Percentiles rank a stretch among this genome's conserved stretches.
These are phyloP conservation scores for Maconellicoccus hirsutus DNA, from an alignment of 1,140 invertebrate species.

Conservation along the genomic window DNA sequence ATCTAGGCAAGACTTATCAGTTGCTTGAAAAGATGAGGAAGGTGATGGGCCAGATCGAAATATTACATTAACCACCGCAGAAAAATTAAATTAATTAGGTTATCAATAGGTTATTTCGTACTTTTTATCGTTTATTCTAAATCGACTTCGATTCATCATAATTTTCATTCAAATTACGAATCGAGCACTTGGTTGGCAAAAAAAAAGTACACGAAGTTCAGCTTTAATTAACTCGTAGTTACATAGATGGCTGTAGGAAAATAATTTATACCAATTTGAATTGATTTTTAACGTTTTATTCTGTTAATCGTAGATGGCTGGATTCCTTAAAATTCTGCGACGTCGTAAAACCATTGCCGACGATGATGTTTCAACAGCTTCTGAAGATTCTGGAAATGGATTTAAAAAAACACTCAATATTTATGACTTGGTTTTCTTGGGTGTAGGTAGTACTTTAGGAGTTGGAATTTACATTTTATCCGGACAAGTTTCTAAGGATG, in stretches of 20 bases:
- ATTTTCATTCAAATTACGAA: too few relatives aligned
- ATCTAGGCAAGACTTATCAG: too few relatives aligned
- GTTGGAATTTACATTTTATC: constrained; percentile 85
- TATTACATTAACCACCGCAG: too few relatives aligned
- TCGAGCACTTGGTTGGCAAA: too few relatives aligned
- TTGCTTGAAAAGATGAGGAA: too few relatives aligned
- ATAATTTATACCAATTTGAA: neutral
- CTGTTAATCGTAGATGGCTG: neutral
- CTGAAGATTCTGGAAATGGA: neutral
- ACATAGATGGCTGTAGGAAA: neutral
- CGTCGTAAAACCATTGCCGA: neutral
- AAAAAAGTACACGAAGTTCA: too few relatives aligned
- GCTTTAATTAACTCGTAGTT: too few relatives aligned
- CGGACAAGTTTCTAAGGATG: constrained; percentile 70
- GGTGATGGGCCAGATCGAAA: too few relatives aligned
- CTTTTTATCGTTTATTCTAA: too few relatives aligned
- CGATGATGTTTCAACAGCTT: neutral
- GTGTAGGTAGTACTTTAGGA: constrained; percentile 75
- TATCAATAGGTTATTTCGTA: too few relatives aligned
- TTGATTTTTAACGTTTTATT: neutral
- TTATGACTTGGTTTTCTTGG: constrained; percentile 63
- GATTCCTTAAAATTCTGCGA: neutral
- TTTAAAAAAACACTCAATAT: neutral
- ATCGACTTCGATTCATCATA: too few relatives aligned
- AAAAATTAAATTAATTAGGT: too few relatives aligned